These are phyloP conservation scores for Anguilla japonica DNA, from an alignment of 2,113 vertebrate species.

Conservation along the genomic window DNA sequence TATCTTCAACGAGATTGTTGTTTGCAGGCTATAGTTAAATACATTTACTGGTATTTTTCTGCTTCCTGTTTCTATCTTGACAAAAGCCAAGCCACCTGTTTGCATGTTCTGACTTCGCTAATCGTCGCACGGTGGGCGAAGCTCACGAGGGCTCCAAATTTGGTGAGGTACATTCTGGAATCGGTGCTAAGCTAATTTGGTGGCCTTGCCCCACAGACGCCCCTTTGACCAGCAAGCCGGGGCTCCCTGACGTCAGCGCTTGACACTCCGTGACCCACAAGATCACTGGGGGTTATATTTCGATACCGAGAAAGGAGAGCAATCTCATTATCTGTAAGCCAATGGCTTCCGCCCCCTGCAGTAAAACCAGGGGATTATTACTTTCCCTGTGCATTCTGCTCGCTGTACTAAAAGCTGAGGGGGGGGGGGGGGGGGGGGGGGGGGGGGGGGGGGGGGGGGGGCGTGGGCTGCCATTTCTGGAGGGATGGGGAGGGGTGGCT, in stretches of 20 bases:
- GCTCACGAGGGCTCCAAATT: neutral
- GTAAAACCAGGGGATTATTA: neutral
- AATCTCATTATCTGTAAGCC: neutral
- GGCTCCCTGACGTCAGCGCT: neutral
- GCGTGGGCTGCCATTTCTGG: no score
- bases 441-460: no score
- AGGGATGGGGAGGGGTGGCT: no score
- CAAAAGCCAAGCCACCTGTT: neutral
- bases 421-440: neutral
- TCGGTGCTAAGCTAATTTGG: neutral
- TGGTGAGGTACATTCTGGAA: neutral
- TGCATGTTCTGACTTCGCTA: neutral
- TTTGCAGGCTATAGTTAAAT: neutral
- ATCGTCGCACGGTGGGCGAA: neutral
- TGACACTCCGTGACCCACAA: neutral
- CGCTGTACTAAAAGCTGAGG: neutral
- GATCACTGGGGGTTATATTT: constrained; percentile 1
- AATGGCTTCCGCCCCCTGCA: neutral
- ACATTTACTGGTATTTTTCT: neutral
- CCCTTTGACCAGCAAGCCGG: neutral
- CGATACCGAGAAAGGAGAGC: neutral
- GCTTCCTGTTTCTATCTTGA: neutral
- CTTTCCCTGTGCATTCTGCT: neutral
- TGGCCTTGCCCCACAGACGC: neutral
- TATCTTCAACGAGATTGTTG: neutral